Base-by-base conservation (phyloP, 2,888 invertebrate genomes). In the Ferrisia virgata region DNA sequence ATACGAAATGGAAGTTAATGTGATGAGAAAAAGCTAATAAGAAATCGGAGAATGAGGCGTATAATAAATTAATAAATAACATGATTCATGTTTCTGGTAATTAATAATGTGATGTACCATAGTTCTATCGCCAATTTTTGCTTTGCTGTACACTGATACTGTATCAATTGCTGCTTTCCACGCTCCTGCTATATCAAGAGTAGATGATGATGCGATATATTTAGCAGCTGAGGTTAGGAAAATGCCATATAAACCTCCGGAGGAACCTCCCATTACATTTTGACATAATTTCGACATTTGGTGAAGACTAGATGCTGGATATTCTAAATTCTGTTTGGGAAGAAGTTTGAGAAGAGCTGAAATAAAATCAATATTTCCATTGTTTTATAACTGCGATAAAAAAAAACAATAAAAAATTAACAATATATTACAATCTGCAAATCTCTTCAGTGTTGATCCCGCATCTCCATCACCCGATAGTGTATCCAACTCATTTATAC, bases 231-330 rank as follows among this genome's bases (percentile, higher is more conserved):
- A 88, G 9, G 88, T 88, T 1, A 96, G 91, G 85, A 95, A 91
- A 85, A 96, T 89, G 85, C 94, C 92, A 89, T 95, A 95, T 72
- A 96, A 90, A 0, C 93, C 95, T 0, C 95, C 95, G 0, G 94
- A 93, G 0, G 94, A 93, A 0, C 96, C 95, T 0, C 94, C 95
- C 92, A 95, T 93, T 78, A 90, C 89, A 22, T 90, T 91, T 87
- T 94, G 94, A 0, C 93, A 92, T 39, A 86, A 79, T 15, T 85
- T 84, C 18, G 85, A 84, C 22, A 86, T 79, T 22, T 84, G 85
- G 15, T 84, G 53, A 25, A 86, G 84, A 84, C 84, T 81, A 25
- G 84, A 28, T 0, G 85, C 85, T 13, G 86, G 86, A 53, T 85
- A 76, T 40, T 72, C 84, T 43, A 85, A 82, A 33, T 85, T 82